These are phyloP conservation scores for Luehdorfia chinensis DNA, from an alignment of 1,140 invertebrate genomes.

Conservation along the genomic window DNA sequence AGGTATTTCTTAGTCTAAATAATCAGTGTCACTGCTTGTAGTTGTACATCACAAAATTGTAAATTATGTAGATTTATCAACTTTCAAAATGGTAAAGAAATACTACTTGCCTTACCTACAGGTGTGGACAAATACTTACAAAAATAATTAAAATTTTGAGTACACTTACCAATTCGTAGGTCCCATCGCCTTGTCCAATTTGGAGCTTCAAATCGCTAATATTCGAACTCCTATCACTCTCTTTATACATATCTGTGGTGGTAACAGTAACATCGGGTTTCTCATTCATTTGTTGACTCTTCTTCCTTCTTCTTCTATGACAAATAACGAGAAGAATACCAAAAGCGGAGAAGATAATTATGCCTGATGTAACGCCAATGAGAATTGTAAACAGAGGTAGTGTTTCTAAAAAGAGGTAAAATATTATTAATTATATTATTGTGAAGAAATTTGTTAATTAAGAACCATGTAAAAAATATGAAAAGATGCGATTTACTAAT, in stretches of 20 bases:
- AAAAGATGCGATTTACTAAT: too few species aligned
- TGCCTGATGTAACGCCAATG: constrained; percentile 80
- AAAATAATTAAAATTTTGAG: too few species aligned
- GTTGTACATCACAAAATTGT: too few species aligned
- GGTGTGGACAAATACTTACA: too few species aligned
- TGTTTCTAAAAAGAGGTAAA: constrained; percentile 72
- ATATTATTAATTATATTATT: neutral
- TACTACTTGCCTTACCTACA: too few species aligned
- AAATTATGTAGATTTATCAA: too few species aligned
- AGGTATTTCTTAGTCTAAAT: too few species aligned
- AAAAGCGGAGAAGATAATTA: constrained; percentile 80
- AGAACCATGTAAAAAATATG: too few species aligned
- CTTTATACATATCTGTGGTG: constrained; percentile 80
- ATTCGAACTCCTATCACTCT: constrained; percentile 92
- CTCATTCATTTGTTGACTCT: constrained; percentile 48
- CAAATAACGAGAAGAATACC: constrained; percentile 82
- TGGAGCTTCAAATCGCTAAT: constrained; percentile 93
- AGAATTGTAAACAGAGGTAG: constrained; percentile 81
- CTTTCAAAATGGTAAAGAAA: too few species aligned
- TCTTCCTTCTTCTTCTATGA: constrained; percentile 75
- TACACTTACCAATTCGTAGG: constrained; percentile 81
- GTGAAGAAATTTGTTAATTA: too few species aligned
- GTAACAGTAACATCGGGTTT: constrained; percentile 67
- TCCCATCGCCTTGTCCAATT: constrained; percentile 85
- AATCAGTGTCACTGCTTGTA: too few species aligned